Evolutionary conservation across 2,113 vertebrate genomes (phyloP).

Genomic region (Oplegnathus fasciatus): DNA sequence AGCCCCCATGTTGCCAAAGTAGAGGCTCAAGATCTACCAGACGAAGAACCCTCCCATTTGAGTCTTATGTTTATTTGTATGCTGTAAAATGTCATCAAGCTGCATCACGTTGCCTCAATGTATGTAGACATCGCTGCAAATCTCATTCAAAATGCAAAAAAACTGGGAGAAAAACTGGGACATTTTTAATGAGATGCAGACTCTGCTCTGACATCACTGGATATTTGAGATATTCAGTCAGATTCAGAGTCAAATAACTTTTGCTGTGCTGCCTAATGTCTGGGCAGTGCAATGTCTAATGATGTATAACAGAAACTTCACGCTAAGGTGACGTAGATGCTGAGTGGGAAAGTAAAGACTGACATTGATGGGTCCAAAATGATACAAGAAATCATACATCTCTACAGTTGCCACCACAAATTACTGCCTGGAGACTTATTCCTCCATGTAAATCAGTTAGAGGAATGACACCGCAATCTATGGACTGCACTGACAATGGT

Average conservation of each 20-base stretch:
- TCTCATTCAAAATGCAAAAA: neutral
- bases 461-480: neutral
- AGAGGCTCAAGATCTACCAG: neutral
- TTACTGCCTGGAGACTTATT: conserved; percentile 2
- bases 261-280: neutral
- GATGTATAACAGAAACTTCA: neutral
- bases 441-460: conserved; percentile 4
- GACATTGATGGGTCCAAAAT: neutral
- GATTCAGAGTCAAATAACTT: neutral
- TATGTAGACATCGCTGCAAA: neutral
- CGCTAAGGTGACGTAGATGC: neutral
- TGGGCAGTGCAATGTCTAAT: neutral
- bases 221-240: neutral
- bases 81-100: neutral
- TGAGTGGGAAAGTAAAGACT: neutral
- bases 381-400: neutral
- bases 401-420: neutral
- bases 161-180: no score
- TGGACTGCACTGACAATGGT: neutral
- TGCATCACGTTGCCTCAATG: neutral
- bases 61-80: neutral
- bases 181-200: neutral
- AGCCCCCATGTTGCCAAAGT: neutral
- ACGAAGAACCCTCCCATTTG: neutral
- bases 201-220: neutral